phyloP scores from a whole-genome alignment of 2,888 invertebrate genomes.

The Theretra japonica region DNA sequence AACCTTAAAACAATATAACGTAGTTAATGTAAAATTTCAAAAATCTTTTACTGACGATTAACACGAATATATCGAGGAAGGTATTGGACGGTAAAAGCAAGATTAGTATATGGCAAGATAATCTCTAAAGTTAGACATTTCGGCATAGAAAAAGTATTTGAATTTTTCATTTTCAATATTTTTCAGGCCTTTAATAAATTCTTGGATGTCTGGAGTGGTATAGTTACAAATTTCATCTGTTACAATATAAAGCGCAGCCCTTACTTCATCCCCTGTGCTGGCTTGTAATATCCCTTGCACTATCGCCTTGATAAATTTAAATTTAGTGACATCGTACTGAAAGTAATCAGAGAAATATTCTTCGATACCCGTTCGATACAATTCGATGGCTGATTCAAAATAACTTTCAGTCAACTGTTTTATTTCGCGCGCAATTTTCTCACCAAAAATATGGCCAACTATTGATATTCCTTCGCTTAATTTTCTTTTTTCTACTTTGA shows the following conservation, averaged over 20 bases:
- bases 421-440: conserved; percentile 54
- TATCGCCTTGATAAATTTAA: conserved; percentile 14
- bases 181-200: neutral
- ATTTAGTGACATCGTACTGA: neutral
- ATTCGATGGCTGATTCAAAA: conserved; percentile 55
- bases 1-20: too few species aligned
- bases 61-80: too few species aligned
- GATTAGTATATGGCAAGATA: neutral
- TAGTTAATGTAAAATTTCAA: too few species aligned
- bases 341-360: conserved; percentile 41
- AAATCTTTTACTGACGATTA: too few species aligned
- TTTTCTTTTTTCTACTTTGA: conserved; percentile 45
- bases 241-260: conserved; percentile 17
- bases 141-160: neutral
- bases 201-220: neutral
- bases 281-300: conserved; percentile 22
- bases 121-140: neutral
- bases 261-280: conserved; percentile 3
- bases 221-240: neutral
- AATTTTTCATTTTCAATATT: neutral
- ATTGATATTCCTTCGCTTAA: conserved; percentile 49
- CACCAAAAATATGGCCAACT: conserved; percentile 59
- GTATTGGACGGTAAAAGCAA: neutral
- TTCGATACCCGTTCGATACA: conserved; percentile 48
- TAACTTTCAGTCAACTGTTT: conserved; percentile 50